These are phyloP conservation scores for Egretta garzetta DNA, from an alignment of 2,113 vertebrate species.

Conservation along the genomic window DNA sequence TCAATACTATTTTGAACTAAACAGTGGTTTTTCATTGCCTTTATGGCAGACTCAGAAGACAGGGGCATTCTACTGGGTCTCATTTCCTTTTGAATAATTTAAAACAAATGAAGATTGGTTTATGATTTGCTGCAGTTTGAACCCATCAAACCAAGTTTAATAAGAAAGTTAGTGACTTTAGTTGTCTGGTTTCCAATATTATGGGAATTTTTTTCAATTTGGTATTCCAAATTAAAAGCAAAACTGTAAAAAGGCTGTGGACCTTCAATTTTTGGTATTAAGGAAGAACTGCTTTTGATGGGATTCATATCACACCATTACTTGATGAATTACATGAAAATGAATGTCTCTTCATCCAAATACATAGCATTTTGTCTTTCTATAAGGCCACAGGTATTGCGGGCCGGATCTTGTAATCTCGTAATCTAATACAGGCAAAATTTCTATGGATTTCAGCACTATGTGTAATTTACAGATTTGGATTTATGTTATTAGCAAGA, in stretches of 20 bases:
- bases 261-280: neutral
- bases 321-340: neutral
- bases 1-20: neutral
- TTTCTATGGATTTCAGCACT: neutral
- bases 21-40: neutral
- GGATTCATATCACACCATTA: neutral
- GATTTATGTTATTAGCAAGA: neutral
- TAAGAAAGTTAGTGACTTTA: neutral
- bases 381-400: neutral
- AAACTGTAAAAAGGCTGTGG: neutral
- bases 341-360: neutral
- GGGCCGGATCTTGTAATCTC: neutral
- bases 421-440: neutral
- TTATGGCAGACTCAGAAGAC: neutral
- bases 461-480: neutral
- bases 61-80: neutral
- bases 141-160: neutral
- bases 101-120: neutral
- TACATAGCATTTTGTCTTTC: neutral
- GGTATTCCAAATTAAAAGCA: too few species aligned
- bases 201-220: too few species aligned
- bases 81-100: constrained; percentile 35
- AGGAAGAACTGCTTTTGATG: neutral
- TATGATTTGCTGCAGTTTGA: constrained; percentile 10
- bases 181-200: neutral